These are phyloP conservation scores for Galagoides demidoff DNA, from an alignment of 2,797 vertebrate genomes.

Conservation along the genomic window DNA sequence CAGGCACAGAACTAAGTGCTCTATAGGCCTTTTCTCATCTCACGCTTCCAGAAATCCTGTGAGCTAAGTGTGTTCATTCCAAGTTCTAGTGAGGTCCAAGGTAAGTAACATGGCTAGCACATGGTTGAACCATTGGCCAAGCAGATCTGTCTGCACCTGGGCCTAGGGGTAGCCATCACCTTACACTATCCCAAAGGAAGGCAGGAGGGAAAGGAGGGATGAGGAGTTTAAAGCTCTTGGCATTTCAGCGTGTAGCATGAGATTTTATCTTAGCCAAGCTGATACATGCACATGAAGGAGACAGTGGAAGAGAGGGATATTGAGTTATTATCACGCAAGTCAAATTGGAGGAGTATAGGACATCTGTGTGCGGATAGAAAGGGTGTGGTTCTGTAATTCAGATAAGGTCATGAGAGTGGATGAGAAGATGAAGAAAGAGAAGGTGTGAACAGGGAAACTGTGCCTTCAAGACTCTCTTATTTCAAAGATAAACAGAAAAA, in stretches of 20 bases:
- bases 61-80: not conserved
- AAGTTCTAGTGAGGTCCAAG: not conserved
- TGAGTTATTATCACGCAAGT: not conserved
- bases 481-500: not conserved
- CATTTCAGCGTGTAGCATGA: not conserved
- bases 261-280: not conserved
- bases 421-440: not conserved
- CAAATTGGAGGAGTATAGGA: not conserved
- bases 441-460: not conserved
- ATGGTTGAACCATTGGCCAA: not conserved
- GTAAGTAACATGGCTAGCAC: not conserved
- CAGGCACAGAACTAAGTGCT: not conserved
- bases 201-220: too few species aligned
- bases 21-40: not conserved
- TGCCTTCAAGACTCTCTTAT: not conserved
- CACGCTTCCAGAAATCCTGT: not conserved
- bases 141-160: not conserved
- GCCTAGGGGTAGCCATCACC: not conserved
- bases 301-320: not conserved
- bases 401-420: not conserved
- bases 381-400: not conserved
- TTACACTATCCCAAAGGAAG: not conserved
- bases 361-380: not conserved
- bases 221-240: not conserved
- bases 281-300: not conserved